A percentile compares a stretch with the other conserved stretches of the same genome.
Evolutionary conservation across 2,113 vertebrate species (phyloP).

Genomic region (Amazona guildingii): DNA sequence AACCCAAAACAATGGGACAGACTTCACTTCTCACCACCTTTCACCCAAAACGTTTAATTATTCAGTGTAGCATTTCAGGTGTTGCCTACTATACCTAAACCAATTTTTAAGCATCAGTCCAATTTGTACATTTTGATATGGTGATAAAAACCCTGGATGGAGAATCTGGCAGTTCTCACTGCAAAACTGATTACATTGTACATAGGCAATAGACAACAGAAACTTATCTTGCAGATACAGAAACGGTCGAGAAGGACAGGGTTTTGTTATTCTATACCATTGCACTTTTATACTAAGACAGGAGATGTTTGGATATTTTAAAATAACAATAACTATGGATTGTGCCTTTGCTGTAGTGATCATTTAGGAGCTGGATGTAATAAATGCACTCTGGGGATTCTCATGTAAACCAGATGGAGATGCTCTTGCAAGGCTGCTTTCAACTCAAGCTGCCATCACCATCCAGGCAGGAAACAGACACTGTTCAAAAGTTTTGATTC

Average conservation of each 20-base stretch:
- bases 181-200: background rate
- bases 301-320: background rate
- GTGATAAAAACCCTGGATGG: background rate
- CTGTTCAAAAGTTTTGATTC: background rate
- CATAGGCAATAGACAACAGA: background rate
- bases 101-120: background rate
- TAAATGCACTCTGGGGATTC: background rate
- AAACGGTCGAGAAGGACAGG: background rate
- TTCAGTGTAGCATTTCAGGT: fast-evolving
- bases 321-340: background rate
- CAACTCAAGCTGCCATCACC: background rate
- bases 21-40: background rate
- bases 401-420: background rate
- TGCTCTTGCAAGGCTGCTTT: background rate
- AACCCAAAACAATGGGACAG: background rate
- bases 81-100: background rate
- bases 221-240: background rate
- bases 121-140: background rate
- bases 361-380: background rate
- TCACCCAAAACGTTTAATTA: background rate
- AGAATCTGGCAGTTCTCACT: background rate
- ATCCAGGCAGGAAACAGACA: background rate
- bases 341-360: background rate
- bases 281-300: background rate
- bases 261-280: background rate